Evolutionary conservation across 2,888 invertebrate species (phyloP).

Genomic region (Meiosimyza decipiens): DNA sequence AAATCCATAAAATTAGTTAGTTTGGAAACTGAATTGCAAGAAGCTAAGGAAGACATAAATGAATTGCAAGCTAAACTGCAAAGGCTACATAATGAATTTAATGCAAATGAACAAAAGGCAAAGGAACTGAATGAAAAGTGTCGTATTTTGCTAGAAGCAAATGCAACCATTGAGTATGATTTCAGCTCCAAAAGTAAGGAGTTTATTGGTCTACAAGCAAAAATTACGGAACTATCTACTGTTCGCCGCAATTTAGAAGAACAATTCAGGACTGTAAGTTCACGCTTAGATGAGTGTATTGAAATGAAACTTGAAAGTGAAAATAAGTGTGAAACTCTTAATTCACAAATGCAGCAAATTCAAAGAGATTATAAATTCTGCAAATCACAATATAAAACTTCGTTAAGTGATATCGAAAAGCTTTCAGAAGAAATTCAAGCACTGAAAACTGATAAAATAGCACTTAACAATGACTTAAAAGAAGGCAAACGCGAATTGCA

Average conservation of each 20-base stretch:
- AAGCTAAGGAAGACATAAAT: slow-evolving; percentile 14
- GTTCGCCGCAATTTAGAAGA: slow-evolving; percentile 26
- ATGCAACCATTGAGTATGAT: slow-evolving; percentile 38
- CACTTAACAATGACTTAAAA: slow-evolving; percentile 36
- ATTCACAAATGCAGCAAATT: slow-evolving; percentile 39
- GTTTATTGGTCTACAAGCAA: slow-evolving; percentile 25
- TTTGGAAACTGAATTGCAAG: slow-evolving; percentile 30
- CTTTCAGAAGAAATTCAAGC: slow-evolving; percentile 41
- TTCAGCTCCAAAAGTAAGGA: slow-evolving; percentile 35
- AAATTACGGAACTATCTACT: slow-evolving; percentile 33
- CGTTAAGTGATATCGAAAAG: slow-evolving; percentile 35
- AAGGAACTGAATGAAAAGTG: slow-evolving; percentile 34
- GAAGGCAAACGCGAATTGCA: slow-evolving; percentile 43
- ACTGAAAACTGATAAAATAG: slow-evolving; percentile 40
- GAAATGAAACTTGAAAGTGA: slow-evolving; percentile 39
- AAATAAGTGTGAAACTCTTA: slow-evolving; percentile 39
- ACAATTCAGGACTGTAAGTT: slow-evolving; percentile 35
- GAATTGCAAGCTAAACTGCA: slow-evolving; percentile 31
- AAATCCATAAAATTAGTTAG: slow-evolving; percentile 28
- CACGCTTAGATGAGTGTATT: slow-evolving; percentile 40
- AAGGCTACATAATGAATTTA: slow-evolving; percentile 24
- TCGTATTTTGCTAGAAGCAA: slow-evolving; percentile 25
- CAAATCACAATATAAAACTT: slow-evolving; percentile 40
- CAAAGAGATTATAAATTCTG: slow-evolving; percentile 39
- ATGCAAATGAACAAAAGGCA: slow-evolving; percentile 26